Evolutionary conservation across 2,888 invertebrate species (phyloP).

Genomic region (Melanophora roralis): DNA sequence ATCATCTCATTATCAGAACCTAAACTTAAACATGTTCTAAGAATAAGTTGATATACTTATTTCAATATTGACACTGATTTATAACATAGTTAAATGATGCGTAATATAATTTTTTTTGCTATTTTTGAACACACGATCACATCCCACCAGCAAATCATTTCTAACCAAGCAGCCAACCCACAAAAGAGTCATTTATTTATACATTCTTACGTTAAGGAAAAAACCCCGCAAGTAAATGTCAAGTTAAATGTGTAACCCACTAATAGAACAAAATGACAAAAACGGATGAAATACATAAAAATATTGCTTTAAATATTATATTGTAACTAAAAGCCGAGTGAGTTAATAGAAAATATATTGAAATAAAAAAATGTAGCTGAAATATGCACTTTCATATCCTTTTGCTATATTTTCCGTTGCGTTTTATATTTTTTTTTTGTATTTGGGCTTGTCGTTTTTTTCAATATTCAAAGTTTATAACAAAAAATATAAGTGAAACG

Average conservation of each 20-base stretch:
- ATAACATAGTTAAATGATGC: constrained; percentile 10
- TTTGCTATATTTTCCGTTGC: constrained; percentile 52
- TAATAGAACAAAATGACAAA: background rate
- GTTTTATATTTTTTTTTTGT: constrained; percentile 35
- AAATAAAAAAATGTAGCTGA: constrained; percentile 42
- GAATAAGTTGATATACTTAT: too few relatives aligned
- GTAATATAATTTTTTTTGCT: background rate
- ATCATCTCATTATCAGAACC: constrained; percentile 8
- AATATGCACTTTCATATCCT: constrained; percentile 61
- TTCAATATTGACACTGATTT: constrained; percentile 42
- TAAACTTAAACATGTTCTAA: background rate
- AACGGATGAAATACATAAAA: background rate
- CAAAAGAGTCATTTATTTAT: constrained; percentile 7
- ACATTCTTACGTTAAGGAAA: constrained; percentile 35
- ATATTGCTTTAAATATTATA: constrained; percentile 13
- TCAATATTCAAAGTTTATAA: background rate
- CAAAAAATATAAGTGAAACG: background rate
- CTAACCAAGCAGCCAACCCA: background rate
- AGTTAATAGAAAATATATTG: constrained; percentile 27
- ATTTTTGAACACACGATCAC: background rate
- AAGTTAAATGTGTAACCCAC: constrained; percentile 44
- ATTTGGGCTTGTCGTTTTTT: constrained; percentile 42
- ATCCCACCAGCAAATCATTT: too few relatives aligned
- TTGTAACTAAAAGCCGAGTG: background rate
- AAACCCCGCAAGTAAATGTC: constrained; percentile 51